phyloP scores from a whole-genome alignment of 2,888 invertebrate species.

The Furcula furcula region DNA sequence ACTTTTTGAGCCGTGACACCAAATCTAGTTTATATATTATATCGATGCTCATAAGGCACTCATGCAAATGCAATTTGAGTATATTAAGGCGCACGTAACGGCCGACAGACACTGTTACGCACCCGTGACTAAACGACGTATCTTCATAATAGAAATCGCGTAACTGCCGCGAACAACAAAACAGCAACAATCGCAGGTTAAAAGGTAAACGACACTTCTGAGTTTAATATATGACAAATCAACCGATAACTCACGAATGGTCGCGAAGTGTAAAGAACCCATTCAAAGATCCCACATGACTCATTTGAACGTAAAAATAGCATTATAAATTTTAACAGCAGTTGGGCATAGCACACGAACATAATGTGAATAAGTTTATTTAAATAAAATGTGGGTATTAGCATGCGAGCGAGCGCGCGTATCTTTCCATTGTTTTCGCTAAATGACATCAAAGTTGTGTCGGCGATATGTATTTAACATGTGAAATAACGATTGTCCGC shows the following conservation, averaged over 20 bases:
- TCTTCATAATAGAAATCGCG: constrained; percentile 55
- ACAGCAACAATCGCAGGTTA: constrained; percentile 23
- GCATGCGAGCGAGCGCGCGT: constrained; percentile 59
- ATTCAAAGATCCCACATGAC: constrained; percentile 64
- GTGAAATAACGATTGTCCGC: constrained; percentile 63
- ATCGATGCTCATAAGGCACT: constrained; percentile 68
- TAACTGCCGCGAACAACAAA: constrained; percentile 40
- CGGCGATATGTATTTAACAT: constrained; percentile 69
- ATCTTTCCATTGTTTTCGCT: constrained; percentile 80
- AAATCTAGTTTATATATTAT: no score
- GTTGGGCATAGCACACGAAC: constrained; percentile 60
- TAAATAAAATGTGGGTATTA: constrained; percentile 73
- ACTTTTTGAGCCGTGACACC: no score
- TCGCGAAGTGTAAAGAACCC: constrained; percentile 54
- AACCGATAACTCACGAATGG: constrained; percentile 44
- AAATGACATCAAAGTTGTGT: constrained; percentile 80
- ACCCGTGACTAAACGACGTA: constrained; percentile 44
- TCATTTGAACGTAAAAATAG: constrained; percentile 76
- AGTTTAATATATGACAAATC: constrained; percentile 31
- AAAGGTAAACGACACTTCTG: constrained; percentile 58
- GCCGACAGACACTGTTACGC: constrained; percentile 39
- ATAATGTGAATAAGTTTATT: constrained; percentile 77
- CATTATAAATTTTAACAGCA: constrained; percentile 72
- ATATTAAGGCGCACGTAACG: constrained; percentile 59
- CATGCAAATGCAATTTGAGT: constrained; percentile 59